Conservation (phyloP, 92 coral and sea anemone genomes). For the Paragorgia papillata region DNA sequence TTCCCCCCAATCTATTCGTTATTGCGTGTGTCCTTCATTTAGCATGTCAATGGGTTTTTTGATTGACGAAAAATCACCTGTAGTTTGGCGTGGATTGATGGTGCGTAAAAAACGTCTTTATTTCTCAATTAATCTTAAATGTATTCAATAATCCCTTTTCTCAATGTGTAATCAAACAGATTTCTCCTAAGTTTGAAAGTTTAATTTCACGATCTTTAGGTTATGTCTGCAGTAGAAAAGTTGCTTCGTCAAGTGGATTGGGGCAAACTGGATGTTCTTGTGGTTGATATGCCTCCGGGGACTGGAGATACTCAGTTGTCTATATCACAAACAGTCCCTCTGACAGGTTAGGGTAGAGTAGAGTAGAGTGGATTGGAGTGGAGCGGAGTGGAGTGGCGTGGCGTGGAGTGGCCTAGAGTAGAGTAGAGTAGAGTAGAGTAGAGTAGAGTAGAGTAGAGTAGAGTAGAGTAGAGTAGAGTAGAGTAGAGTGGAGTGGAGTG, state of each 20-base stretch:
- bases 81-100: constrained; percentile 98
- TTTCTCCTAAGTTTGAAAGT: too few relatives aligned
- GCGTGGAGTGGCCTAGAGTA: too few relatives aligned
- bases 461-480: too few relatives aligned
- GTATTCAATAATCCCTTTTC: neutral
- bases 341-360: constrained; percentile 68
- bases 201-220: constrained; percentile 63
- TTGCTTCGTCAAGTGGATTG: constrained; percentile 96
- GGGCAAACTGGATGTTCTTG: constrained; percentile 88
- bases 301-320: constrained; percentile 99
- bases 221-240: constrained; percentile 95
- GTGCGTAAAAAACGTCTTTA: constrained; percentile 45
- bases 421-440: too few relatives aligned
- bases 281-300: constrained; percentile 99
- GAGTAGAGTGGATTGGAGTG: too few relatives aligned
- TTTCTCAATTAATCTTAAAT: neutral
- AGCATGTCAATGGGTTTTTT: constrained; percentile 99
- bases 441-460: too few relatives aligned
- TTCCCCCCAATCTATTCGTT: too few relatives aligned
- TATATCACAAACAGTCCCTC: constrained; percentile 90
- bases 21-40: too few relatives aligned
- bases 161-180: too few relatives aligned
- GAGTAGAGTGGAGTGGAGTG: too few relatives aligned
- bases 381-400: too few relatives aligned
- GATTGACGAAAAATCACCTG: constrained; percentile 85